These are phyloP conservation scores for Coenonympha arcania DNA, from an alignment of 2,888 invertebrate species.

Conservation along the genomic window DNA sequence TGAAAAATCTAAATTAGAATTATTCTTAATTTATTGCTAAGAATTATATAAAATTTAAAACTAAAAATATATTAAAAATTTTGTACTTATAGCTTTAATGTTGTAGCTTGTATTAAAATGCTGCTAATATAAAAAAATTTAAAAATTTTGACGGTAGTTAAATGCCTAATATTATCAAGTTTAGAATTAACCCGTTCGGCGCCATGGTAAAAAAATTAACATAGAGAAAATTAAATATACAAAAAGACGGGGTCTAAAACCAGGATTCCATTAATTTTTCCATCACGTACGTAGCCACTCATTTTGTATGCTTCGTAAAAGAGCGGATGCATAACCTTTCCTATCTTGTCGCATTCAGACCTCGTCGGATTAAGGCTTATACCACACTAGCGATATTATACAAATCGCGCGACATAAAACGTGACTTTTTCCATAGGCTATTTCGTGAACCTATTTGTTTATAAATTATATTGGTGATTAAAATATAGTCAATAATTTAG, in stretches of 20 bases:
- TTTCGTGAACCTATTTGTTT: too few species aligned
- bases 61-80: too few species aligned
- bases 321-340: constrained; percentile 41
- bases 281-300: constrained; percentile 41
- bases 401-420: not conserved
- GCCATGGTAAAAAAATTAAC: not conserved
- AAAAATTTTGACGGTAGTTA: not conserved
- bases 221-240: not conserved
- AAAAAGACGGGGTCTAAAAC: not conserved
- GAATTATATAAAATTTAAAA: too few species aligned
- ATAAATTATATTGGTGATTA: too few species aligned
- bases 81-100: too few species aligned
- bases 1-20: too few species aligned
- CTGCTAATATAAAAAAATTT: too few species aligned
- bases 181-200: not conserved
- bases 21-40: too few species aligned
- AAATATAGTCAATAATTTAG: too few species aligned
- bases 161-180: not conserved
- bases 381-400: not conserved
- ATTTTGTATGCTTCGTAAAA: constrained; percentile 45
- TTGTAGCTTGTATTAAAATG: too few species aligned
- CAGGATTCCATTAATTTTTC: constrained; percentile 16
- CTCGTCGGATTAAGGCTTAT: constrained; percentile 25
- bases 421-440: too few species aligned
- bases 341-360: constrained; percentile 39